These are phyloP conservation scores for Enteromius trimaculatus DNA, from an alignment of 2,797 vertebrate species.

Conservation along the genomic window DNA sequence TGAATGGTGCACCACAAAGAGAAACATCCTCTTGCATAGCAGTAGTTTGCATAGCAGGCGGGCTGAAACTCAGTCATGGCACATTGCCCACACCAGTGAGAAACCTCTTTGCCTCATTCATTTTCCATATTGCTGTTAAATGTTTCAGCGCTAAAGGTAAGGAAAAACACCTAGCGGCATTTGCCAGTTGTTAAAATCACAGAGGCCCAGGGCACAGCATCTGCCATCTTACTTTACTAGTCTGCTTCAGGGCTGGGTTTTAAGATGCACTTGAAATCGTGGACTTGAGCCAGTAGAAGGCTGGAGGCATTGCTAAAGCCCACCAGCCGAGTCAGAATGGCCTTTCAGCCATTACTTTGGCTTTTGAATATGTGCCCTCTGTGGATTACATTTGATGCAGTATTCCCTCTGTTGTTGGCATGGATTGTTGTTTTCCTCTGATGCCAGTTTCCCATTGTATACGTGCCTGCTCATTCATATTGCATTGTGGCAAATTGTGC, in stretches of 20 bases:
- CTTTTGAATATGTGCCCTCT: slow-evolving; percentile 67
- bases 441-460: slow-evolving; percentile 60
- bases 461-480: slow-evolving; percentile 69
- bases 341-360: slow-evolving; percentile 58
- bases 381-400: slow-evolving; percentile 62
- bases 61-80: slow-evolving; percentile 44
- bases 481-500: slow-evolving; percentile 68
- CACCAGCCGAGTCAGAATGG: slow-evolving; percentile 57
- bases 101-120: slow-evolving; percentile 55
- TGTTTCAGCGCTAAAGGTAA: slow-evolving; percentile 66
- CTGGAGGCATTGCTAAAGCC: slow-evolving; percentile 60
- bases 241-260: slow-evolving; percentile 59
- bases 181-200: slow-evolving; percentile 65
- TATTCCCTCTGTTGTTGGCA: slow-evolving; percentile 62
- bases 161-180: slow-evolving; percentile 62
- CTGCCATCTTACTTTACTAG: slow-evolving; percentile 63
- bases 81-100: slow-evolving; percentile 48
- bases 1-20: slow-evolving; percentile 8
- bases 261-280: slow-evolving; percentile 63
- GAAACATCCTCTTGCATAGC: slow-evolving; percentile 17
- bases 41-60: slow-evolving; percentile 25
- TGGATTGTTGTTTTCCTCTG: slow-evolving; percentile 53
- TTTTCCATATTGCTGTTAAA: slow-evolving; percentile 63
- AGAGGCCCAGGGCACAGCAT: slow-evolving; percentile 62
- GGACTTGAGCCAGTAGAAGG: slow-evolving; percentile 63